A percentile compares a stretch with the other conserved stretches of the same genome.
Conservation (phyloP, 2,113 vertebrate genomes). For the Verasper variegatus region DNA sequence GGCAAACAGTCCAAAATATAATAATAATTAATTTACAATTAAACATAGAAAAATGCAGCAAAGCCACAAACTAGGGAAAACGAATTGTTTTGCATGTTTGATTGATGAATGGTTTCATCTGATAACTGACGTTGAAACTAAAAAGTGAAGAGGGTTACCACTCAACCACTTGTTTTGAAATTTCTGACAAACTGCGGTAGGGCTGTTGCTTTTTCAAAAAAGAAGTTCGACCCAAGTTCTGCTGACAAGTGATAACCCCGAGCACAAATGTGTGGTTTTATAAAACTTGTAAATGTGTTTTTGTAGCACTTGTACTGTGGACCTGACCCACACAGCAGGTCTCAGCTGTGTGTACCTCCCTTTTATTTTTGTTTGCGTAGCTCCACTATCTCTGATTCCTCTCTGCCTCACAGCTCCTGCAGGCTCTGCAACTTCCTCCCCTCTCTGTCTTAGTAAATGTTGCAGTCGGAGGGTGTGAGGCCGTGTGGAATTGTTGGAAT, state of each 20-base stretch:
- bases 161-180: background rate
- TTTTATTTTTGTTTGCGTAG: background rate
- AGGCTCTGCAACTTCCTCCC: background rate
- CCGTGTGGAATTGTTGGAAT: conserved; percentile 17
- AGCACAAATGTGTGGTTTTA: background rate
- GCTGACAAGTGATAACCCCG: background rate
- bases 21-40: too few relatives aligned
- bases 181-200: background rate
- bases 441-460: conserved; percentile 40
- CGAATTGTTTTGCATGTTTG: background rate
- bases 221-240: background rate
- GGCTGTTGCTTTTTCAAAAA: background rate
- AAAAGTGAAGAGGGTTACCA: too few relatives aligned
- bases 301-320: background rate
- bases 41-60: background rate
- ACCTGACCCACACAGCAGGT: background rate
- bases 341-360: conserved; percentile 1
- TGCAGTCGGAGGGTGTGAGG: conserved; percentile 11
- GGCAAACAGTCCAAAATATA: too few relatives aligned
- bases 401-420: background rate
- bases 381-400: background rate
- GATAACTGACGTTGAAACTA: too few relatives aligned
- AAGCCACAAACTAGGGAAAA: background rate
- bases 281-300: background rate
- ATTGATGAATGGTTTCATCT: background rate